These are phyloP conservation scores for Coryphaenoides rupestris DNA, from an alignment of 2,113 vertebrate genomes.

Conservation along the genomic window DNA sequence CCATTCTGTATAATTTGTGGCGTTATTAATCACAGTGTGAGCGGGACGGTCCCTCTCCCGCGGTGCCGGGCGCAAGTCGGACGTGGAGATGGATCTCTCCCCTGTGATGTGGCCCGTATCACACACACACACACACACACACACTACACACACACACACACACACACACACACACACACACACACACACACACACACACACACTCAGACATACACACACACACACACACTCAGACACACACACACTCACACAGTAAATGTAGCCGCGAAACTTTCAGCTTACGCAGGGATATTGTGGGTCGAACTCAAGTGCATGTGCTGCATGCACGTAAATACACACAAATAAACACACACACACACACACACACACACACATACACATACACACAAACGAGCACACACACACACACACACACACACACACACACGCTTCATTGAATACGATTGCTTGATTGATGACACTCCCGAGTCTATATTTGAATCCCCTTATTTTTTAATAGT, in stretches of 20 bases:
- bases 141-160: no score
- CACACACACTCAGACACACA: no score
- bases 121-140: no score
- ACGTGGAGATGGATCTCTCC: conserved; percentile 19
- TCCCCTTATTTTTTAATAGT: no score
- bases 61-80: conserved; percentile 9
- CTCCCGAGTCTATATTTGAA: no score
- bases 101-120: conserved; percentile 11
- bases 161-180: no score
- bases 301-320: background rate
- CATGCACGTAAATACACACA: background rate
- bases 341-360: background rate
- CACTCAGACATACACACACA: no score
- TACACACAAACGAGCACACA: background rate
- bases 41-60: conserved; percentile 15
- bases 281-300: background rate
- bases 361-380: background rate
- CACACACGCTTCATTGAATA: no score
- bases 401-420: no score
- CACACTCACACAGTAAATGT: no score
- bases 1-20: conserved; percentile 51
- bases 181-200: no score
- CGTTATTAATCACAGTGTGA: conserved; percentile 49
- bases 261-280: conserved; percentile 11
- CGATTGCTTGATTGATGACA: no score